Conservation (phyloP, 1,140 invertebrate species). For the Leguminivora glycinivorella region DNA sequence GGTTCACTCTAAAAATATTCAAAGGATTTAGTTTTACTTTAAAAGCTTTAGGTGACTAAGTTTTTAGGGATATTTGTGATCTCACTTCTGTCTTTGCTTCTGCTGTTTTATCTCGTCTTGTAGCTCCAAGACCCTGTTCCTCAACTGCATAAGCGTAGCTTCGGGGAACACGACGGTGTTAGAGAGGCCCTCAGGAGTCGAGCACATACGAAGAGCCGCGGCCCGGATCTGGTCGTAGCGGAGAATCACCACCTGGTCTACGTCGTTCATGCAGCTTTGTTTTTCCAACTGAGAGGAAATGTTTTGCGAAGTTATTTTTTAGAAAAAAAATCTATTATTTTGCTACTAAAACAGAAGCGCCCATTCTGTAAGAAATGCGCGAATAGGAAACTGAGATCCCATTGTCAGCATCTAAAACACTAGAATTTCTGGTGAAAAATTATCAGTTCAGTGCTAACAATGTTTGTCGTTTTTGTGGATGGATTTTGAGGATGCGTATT, state of each 20-base stretch:
- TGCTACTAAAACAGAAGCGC: too few species aligned
- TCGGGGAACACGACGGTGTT: slow-evolving; percentile 65
- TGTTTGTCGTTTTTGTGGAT: too few species aligned
- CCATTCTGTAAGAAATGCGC: too few species aligned
- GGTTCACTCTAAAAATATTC: slow-evolving; percentile 56
- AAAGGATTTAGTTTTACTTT: not conserved
- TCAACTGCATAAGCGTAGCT: slow-evolving; percentile 48
- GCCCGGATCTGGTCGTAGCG: slow-evolving; percentile 67
- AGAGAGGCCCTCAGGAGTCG: slow-evolving; percentile 56
- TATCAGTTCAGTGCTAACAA: too few species aligned
- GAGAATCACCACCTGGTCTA: slow-evolving; percentile 63
- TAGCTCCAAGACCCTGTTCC: slow-evolving; percentile 58
- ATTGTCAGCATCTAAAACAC: too few species aligned
- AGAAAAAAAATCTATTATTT: too few species aligned
- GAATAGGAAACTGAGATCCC: too few species aligned
- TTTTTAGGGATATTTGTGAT: too few species aligned
- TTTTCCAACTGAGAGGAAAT: slow-evolving; percentile 75
- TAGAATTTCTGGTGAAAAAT: too few species aligned
- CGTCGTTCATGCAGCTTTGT: slow-evolving; percentile 71
- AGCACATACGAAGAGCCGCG: slow-evolving; percentile 53
- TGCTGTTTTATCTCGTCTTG: slow-evolving; percentile 67
- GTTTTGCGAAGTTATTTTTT: too few species aligned
- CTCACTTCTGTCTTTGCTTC: slow-evolving; percentile 61
- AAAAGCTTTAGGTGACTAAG: too few species aligned
- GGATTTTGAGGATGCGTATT: too few species aligned